Conservation (phyloP, 1,140 invertebrate genomes). For the Acromyrmex charruanus region DNA sequence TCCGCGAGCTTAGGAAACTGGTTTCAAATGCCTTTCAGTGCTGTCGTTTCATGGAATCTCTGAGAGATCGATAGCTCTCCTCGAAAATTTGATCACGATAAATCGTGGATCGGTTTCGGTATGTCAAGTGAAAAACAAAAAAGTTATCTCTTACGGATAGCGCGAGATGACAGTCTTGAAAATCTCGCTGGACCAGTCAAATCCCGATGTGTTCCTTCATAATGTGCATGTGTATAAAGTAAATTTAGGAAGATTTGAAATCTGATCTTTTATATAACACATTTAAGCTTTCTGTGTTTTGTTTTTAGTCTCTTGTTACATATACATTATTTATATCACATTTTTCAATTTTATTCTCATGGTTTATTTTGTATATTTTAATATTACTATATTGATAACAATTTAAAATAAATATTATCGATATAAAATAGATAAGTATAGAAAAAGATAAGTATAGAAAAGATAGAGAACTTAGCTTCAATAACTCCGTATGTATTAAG, state of each 20-base stretch:
- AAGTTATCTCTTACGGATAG: slow-evolving; percentile 1
- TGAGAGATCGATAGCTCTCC: slow-evolving; percentile 69
- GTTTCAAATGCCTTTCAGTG: slow-evolving; percentile 69
- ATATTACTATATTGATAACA: not conserved
- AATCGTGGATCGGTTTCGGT: slow-evolving; percentile 55
- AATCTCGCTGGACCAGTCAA: slow-evolving; percentile 18
- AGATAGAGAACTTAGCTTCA: not conserved
- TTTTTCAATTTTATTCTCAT: not conserved
- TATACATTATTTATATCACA: not conserved
- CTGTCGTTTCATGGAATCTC: slow-evolving; percentile 69
- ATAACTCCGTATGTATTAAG: not conserved
- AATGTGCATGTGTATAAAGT: not conserved
- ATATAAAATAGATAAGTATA: not conserved
- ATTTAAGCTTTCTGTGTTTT: not conserved
- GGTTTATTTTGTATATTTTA: not conserved
- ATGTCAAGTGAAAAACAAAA: not conserved
- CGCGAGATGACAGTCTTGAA: slow-evolving; percentile 46
- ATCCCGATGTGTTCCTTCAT: slow-evolving; percentile 27
- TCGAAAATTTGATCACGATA: slow-evolving; percentile 70
- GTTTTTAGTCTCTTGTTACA: not conserved
- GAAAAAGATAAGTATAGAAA: not conserved
- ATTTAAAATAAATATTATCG: not conserved
- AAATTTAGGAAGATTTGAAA: not conserved
- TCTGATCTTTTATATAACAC: not conserved
- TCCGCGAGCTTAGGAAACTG: slow-evolving; percentile 72